A percentile compares a stretch with the other conserved stretches of the same genome.
Conservation (phyloP, 2,797 vertebrate species). For the Notamacropus eugenii region DNA sequence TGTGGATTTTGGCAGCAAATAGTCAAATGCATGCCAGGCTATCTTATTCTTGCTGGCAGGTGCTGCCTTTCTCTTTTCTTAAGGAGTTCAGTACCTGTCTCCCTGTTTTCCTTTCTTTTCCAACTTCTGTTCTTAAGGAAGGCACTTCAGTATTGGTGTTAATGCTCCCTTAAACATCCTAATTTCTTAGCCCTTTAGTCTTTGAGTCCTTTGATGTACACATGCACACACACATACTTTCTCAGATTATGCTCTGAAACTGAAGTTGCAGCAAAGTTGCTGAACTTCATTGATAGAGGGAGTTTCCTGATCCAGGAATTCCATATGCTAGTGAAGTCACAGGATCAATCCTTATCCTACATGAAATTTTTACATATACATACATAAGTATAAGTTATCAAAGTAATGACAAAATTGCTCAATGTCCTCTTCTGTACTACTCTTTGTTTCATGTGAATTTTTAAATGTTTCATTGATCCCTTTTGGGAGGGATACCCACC, state of each 20-base stretch:
- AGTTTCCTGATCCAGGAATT: neutral
- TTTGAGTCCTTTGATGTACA: neutral
- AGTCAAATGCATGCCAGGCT: conserved; percentile 51
- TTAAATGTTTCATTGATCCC: neutral
- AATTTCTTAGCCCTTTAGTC: neutral
- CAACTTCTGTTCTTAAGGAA: neutral
- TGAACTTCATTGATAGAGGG: neutral
- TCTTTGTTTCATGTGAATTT: neutral
- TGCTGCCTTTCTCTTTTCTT: conserved; percentile 14
- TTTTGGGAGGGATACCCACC: neutral
- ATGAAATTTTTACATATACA: neutral
- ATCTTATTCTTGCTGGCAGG: conserved; percentile 26
- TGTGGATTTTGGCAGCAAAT: conserved; percentile 61
- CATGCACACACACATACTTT: neutral
- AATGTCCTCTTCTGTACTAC: neutral
- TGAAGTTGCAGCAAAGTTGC: neutral
- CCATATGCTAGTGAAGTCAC: neutral
- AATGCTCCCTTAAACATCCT: neutral
- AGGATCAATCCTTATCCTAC: neutral
- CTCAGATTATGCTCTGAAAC: neutral
- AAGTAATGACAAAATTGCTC: neutral
- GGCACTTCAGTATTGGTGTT: neutral
- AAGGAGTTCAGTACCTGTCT: neutral
- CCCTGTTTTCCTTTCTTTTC: neutral
- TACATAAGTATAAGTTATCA: neutral